Conservation (phyloP, 1,140 invertebrate genomes). For the Lepeophtheirus salmonis region DNA sequence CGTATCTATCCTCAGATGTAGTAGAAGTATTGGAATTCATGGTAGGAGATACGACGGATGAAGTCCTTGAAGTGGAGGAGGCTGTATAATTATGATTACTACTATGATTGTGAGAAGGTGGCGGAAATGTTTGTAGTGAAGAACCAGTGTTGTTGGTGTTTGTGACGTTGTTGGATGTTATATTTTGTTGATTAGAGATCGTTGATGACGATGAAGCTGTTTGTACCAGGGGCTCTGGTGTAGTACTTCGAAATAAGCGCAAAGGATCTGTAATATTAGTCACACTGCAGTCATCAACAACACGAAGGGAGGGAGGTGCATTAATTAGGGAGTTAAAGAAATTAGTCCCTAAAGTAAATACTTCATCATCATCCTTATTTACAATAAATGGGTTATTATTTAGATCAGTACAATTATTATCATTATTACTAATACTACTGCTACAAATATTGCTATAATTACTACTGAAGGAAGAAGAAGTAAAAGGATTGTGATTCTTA, state of each 20-base stretch:
- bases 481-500: background rate
- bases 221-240: too few species aligned
- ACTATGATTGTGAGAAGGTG: too few species aligned
- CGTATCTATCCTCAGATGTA: slow-evolving; percentile 47
- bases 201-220: background rate
- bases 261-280: background rate
- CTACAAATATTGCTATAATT: background rate
- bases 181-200: background rate
- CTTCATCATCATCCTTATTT: too few species aligned
- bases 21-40: background rate
- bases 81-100: too few species aligned
- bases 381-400: too few species aligned
- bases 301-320: background rate
- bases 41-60: background rate
- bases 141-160: too few species aligned
- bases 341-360: background rate
- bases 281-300: background rate
- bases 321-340: background rate
- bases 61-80: background rate
- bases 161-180: too few species aligned
- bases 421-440: background rate
- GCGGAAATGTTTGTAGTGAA: too few species aligned
- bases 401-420: background rate
- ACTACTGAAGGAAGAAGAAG: background rate
- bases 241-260: too few species aligned